Conservation (phyloP, 64 coral and sea anemone species). For the Stichodactyla helianthus region DNA sequence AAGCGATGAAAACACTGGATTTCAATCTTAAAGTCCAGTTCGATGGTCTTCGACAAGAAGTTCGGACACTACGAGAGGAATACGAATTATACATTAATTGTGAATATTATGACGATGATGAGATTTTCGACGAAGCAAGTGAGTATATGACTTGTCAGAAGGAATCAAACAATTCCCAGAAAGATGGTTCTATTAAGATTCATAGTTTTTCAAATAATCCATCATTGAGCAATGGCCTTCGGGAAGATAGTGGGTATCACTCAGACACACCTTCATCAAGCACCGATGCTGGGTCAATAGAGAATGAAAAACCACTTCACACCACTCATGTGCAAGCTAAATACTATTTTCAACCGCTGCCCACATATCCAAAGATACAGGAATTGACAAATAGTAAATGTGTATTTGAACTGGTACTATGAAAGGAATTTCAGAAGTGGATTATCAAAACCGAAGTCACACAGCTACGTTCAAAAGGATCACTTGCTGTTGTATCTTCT, state of each 20-base stretch:
- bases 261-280: constrained; percentile 6
- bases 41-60: constrained; percentile 12
- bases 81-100: neutral
- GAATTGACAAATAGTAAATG: neutral
- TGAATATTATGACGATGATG: constrained; percentile 25
- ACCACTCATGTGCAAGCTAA: constrained; percentile 1
- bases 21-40: constrained; percentile 26
- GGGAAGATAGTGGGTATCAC: constrained; percentile 21
- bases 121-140: neutral
- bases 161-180: neutral
- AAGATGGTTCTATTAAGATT: neutral
- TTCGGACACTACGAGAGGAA: neutral
- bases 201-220: neutral
- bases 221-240: neutral
- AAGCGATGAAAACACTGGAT: neutral
- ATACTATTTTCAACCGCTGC: constrained; percentile 20
- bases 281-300: neutral
- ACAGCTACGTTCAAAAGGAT: no score
- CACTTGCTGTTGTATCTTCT: no score
- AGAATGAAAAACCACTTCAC: neutral
- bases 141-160: neutral
- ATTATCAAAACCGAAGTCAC: neutral
- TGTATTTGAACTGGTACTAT: constrained; percentile 22
- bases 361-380: constrained; percentile 8
- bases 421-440: neutral